A percentile compares a stretch with the other conserved stretches of the same genome.
Evolutionary conservation across 1,140 invertebrate genomes (phyloP).

Genomic region (Oreohelix idahoensis): DNA sequence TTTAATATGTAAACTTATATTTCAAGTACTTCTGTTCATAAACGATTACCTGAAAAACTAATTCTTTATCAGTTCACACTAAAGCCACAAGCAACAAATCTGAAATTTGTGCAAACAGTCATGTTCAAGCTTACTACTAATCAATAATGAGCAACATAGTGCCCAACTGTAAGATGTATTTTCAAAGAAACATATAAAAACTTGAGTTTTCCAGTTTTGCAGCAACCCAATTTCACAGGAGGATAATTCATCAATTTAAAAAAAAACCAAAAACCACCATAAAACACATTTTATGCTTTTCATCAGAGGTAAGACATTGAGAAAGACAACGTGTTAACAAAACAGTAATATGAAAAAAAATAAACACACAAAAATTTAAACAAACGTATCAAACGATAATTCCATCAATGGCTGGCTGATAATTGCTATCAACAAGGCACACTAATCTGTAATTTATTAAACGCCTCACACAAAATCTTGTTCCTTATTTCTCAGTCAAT

Average conservation of each 20-base stretch:
- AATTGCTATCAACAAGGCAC: constrained; percentile 13
- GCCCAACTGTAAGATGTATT: background rate
- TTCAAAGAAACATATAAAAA: background rate
- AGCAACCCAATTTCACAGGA: background rate
- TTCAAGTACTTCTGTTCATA: too few species aligned
- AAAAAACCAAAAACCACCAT: background rate
- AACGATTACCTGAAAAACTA: too few species aligned
- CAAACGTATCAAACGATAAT: background rate
- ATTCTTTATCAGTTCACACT: too few species aligned
- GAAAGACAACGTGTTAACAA: constrained; percentile 7
- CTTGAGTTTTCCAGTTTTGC: background rate
- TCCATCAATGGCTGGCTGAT: background rate
- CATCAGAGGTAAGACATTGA: constrained; percentile 13
- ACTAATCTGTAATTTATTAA: background rate
- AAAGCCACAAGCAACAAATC: too few species aligned
- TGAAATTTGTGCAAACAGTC: background rate
- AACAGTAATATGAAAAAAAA: background rate
- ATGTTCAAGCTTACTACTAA: background rate
- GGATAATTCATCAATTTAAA: background rate
- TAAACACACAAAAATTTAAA: background rate
- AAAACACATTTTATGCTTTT: background rate
- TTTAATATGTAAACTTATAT: too few species aligned
- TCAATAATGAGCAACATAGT: background rate
- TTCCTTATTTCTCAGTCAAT: background rate
- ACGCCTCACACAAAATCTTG: background rate